Conservation (phyloP, 2,888 invertebrate genomes). For the Drosophila anomalata region DNA sequence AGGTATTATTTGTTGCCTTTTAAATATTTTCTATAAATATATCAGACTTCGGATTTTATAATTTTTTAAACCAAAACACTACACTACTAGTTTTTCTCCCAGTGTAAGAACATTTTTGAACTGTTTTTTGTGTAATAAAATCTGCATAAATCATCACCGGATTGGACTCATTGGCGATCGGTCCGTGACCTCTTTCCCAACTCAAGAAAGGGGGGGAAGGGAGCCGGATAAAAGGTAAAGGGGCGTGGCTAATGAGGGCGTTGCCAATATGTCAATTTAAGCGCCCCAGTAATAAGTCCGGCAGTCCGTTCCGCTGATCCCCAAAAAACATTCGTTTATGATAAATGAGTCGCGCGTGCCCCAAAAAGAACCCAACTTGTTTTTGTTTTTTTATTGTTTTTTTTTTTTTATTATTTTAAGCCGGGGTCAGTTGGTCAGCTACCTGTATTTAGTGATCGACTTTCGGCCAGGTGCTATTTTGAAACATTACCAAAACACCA, state of each 20-base stretch:
- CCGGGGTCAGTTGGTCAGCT: slow-evolving; percentile 41
- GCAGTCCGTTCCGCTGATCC: slow-evolving; percentile 26
- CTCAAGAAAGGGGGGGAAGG: background rate
- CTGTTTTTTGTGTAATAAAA: slow-evolving; percentile 35
- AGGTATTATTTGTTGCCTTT: background rate
- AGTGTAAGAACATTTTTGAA: slow-evolving; percentile 22
- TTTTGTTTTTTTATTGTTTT: background rate
- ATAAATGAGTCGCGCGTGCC: slow-evolving; percentile 70
- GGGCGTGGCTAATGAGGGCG: slow-evolving; percentile 61
- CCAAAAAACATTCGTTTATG: slow-evolving; percentile 38
- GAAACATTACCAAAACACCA: slow-evolving; percentile 65
- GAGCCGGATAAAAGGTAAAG: background rate
- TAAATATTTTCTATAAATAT: background rate
- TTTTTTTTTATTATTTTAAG: background rate
- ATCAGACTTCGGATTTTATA: background rate
- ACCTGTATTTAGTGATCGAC: slow-evolving; percentile 73
- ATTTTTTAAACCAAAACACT: too few relatives aligned
- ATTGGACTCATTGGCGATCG: slow-evolving; percentile 7
- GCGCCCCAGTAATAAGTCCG: slow-evolving; percentile 39
- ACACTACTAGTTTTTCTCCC: background rate
- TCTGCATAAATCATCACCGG: slow-evolving; percentile 59
- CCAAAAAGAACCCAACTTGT: slow-evolving; percentile 13
- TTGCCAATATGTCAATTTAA: slow-evolving; percentile 75
- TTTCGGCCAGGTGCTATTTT: slow-evolving; percentile 71
- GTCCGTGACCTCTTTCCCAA: slow-evolving; percentile 21